A percentile compares a stretch with the other conserved stretches of the same genome.
phyloP scores from a whole-genome alignment of 2,113 vertebrate species.

The Melanostigma gelatinosum region DNA sequence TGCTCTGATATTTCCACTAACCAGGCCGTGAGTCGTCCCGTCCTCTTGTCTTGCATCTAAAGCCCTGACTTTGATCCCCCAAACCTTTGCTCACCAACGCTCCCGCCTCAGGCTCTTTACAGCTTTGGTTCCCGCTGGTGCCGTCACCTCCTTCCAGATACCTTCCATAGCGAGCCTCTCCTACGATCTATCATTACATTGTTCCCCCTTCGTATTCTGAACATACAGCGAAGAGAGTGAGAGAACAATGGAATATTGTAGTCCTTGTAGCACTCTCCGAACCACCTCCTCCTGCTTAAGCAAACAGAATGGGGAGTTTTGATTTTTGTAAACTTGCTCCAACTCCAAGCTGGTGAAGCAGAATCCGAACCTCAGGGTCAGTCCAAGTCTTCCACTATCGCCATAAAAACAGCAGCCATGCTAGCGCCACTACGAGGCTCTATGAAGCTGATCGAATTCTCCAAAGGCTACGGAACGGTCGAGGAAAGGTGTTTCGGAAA shows the following conservation, averaged over 20 bases:
- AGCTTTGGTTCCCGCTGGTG: constrained; percentile 30
- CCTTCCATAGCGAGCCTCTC: constrained; percentile 1
- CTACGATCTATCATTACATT: constrained; percentile 1
- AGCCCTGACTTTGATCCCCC: constrained; percentile 10
- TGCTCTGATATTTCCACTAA: constrained; percentile 66
- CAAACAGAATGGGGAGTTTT: not conserved
- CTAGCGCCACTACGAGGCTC: not conserved
- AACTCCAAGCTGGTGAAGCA: not conserved
- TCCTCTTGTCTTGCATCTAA: constrained; percentile 64
- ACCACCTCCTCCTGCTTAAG: not conserved
- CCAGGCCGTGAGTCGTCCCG: constrained; percentile 75
- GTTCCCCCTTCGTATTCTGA: constrained; percentile 15
- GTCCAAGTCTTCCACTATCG: not conserved
- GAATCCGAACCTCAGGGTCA: not conserved
- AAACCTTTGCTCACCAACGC: constrained; percentile 39
- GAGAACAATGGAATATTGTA: not conserved
- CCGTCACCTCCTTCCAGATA: constrained; percentile 2
- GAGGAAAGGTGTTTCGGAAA: too few relatives aligned
- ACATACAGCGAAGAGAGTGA: constrained; percentile 38
- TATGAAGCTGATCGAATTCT: too few relatives aligned
- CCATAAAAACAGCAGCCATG: not conserved
- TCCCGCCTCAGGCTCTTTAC: constrained; percentile 10
- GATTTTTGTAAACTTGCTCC: not conserved
- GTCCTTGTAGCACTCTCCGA: not conserved
- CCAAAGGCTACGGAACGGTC: too few relatives aligned